Evolutionary conservation across 2,113 vertebrate genomes (phyloP), one percentile per base, ranked within the genome.

Genomic region (Trogon melanurus): DNA sequence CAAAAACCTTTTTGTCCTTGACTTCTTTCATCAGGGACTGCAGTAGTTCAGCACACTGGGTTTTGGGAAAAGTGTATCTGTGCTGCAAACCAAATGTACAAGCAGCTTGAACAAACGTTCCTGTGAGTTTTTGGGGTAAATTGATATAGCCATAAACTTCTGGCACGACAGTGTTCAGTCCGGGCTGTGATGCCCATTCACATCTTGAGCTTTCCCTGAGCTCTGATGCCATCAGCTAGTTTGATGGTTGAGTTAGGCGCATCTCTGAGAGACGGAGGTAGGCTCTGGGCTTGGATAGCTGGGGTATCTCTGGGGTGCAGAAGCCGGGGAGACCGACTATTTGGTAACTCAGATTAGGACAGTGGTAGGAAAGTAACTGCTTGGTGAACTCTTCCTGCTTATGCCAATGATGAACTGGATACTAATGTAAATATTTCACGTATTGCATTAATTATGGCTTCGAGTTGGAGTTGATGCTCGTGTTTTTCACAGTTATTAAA

Each of bases 1-100:
- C 70, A 91, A 83, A 87, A 92, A 41, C 65, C 53, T 91, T 87
- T 90, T 85, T 89, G 82, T 92, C 61, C 44, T 48, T 83, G 64
- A n/a, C 67, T 91, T 27, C 8, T 38, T 78, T 75, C 21, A 9
- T 70, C 50, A 56, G 75, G 87, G 67, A 23, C 57, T 38, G 65
- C 23, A 30, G 51, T 20, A 61, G 44, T 78, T 90, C 67, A 73
- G 75, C 36, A 21, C n/a, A 2, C 11, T 73, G 78, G 65, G 26
- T 61, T 79, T 41, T 54, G 81, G 66, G 45, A 79, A 22, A 21
- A 19, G 7, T 27, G 22, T 48, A 64, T 84, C 70, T 84, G 76
- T 91, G 73, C 51, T 48, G 53, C 34, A 89, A 73, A 41, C 13
- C 20, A 48, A 79, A 71, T 5, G 21, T 58, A 47, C 11, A 17